A percentile compares a stretch with the other conserved stretches of the same genome.
phyloP scores from a whole-genome alignment of 2,888 invertebrate genomes.

The Drosophila anomelani region DNA sequence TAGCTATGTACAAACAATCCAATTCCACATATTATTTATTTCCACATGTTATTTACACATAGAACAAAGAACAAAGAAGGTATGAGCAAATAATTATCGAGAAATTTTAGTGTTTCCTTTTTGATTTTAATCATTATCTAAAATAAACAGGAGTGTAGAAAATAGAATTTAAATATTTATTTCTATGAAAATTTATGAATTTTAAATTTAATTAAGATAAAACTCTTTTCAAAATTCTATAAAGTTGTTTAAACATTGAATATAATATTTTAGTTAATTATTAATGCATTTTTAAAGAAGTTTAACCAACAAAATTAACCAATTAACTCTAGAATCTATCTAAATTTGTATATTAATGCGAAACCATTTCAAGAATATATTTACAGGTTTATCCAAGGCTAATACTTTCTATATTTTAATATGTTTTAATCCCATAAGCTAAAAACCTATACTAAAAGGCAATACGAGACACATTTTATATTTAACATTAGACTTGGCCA shows the following conservation, averaged over 20 bases:
- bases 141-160: not conserved
- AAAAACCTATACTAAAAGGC: not conserved
- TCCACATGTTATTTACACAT: too few species aligned
- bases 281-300: not conserved
- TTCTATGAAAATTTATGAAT: too few species aligned
- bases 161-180: not conserved
- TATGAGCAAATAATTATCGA: slow-evolving; percentile 2
- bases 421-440: not conserved
- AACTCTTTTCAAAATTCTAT: not conserved
- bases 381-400: not conserved
- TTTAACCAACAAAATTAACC: not conserved
- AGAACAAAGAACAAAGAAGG: not conserved
- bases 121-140: not conserved
- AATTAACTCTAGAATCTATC: not conserved
- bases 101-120: not conserved
- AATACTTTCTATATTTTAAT: slow-evolving; percentile 1
- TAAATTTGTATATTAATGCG: not conserved
- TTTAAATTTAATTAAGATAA: too few species aligned
- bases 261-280: not conserved
- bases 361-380: not conserved
- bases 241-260: too few species aligned
- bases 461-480: not conserved
- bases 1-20: slow-evolving; percentile 7
- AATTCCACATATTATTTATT: too few species aligned
- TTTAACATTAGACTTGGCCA: not conserved